Evolutionary conservation across 2,113 vertebrate species (phyloP), one percentile per base, ranked within the genome.

Genomic region (Ptilorrhoa leucosticta): DNA sequence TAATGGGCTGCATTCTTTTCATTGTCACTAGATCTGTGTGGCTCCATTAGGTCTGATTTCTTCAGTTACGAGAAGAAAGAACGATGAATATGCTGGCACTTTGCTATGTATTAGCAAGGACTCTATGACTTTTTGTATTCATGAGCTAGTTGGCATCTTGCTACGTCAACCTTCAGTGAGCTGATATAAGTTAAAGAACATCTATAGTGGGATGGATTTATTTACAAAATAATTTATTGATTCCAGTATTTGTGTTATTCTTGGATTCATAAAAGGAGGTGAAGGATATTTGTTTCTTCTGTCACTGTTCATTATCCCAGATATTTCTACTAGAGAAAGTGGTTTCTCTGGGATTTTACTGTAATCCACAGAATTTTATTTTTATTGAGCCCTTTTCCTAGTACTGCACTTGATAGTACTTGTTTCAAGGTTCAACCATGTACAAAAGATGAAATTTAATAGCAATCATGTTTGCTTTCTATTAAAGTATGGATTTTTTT

Each of bases 361-460:
- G 79, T 96, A 97, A 97, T 95, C 94, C 92, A 78, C 16, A 68
- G 79, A 92, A 95, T 96, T 97, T 96, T 69, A 30, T 91, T 97
- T 97, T 97, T 96, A 96, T 96, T 98, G 96, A 95, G 69, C 50
- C 60, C 69, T 84, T 96, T 91, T 92, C 65, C 61, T 93, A 30
- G 50, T 92, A 24, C 28, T 89, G 26, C 66, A 82, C 33, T 90
- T 83, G 75, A 51, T 75, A 90, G 63, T 79, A 88, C 48, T 91
- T 95, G 69, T 92, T 96, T 95, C 95, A 95, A 87, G 82, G 87
- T 95, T 96, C 93, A 97, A 27, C 78, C 77, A 57, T 91, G 44
- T 83, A 94, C 90, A 78, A 83, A 96, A 96, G 92, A 87, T 66
- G 64, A 94, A 95, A 84, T 64, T 61, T 88, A 96, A 86, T 72